Evolutionary conservation across 2,113 vertebrate species (phyloP).

Genomic region (Lanius ludovicianus): DNA sequence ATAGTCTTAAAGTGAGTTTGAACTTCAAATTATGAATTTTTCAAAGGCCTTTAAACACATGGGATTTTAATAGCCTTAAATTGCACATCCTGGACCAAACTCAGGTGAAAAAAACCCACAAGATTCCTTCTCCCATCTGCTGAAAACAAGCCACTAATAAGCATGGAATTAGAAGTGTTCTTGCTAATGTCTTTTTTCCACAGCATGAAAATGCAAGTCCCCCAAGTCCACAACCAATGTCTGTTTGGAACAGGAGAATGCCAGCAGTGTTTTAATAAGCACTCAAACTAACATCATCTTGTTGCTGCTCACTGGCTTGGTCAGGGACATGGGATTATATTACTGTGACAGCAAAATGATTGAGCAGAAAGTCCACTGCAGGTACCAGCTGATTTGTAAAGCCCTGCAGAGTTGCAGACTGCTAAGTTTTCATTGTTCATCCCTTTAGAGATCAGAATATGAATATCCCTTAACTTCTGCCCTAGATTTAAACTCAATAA

Average conservation of each 20-base stretch:
- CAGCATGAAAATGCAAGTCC: not conserved
- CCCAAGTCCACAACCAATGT: not conserved
- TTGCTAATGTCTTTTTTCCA: not conserved
- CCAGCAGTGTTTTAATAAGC: not conserved
- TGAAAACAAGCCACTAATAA: not conserved
- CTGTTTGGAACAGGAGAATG: not conserved
- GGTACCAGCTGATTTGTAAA: not conserved
- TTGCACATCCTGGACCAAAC: not conserved
- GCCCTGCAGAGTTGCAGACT: not conserved
- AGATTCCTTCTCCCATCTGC: not conserved
- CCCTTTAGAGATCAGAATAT: not conserved
- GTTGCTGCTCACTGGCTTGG: not conserved
- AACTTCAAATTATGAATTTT: not conserved
- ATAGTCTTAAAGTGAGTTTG: not conserved
- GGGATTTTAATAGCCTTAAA: not conserved
- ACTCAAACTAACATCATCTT: not conserved
- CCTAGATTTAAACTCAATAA: not conserved
- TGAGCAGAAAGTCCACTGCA: not conserved
- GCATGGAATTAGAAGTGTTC: not conserved
- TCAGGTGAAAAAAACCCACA: not conserved
- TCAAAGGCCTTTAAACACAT: not conserved
- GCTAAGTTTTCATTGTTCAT: not conserved
- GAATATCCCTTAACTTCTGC: not conserved
- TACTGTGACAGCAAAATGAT: constrained; percentile 4
- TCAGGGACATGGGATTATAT: not conserved